Evolutionary conservation across 2,888 invertebrate genomes (phyloP).

Genomic region (Drosophila nr. perissopoda): DNA sequence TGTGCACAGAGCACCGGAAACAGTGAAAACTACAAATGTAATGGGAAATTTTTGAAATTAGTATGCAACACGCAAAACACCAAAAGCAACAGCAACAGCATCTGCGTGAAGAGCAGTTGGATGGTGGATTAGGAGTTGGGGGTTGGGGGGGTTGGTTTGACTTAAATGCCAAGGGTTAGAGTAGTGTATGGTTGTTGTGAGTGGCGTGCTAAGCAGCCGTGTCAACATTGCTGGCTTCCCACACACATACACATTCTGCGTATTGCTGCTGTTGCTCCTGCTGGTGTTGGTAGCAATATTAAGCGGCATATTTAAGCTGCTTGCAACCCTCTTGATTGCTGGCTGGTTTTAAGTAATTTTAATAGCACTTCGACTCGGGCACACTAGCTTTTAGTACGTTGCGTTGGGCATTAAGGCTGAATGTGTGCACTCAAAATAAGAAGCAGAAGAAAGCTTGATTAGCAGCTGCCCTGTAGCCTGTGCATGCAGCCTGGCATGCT

Average conservation of each 20-base stretch:
- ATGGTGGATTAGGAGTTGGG: background rate
- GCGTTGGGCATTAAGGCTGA: slow-evolving; percentile 38
- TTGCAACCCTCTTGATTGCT: slow-evolving; percentile 61
- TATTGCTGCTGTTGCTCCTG: slow-evolving; percentile 7
- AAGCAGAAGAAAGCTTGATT: background rate
- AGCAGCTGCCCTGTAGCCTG: background rate
- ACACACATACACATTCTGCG: slow-evolving; percentile 5
- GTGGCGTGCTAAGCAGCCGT: slow-evolving; percentile 51
- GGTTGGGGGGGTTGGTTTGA: background rate
- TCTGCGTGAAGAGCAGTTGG: slow-evolving; percentile 3
- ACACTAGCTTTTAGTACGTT: slow-evolving; percentile 16
- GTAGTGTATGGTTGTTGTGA: slow-evolving; percentile 5
- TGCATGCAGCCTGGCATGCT: background rate
- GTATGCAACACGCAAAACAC: slow-evolving; percentile 77
- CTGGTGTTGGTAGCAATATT: slow-evolving; percentile 53
- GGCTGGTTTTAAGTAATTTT: slow-evolving; percentile 75
- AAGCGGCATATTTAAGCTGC: slow-evolving; percentile 76
- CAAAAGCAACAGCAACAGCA: slow-evolving; percentile 15
- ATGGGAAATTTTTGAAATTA: slow-evolving; percentile 79
- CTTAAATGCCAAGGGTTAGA: slow-evolving; percentile 22
- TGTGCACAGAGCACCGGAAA: slow-evolving; percentile 6
- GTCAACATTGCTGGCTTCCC: slow-evolving; percentile 42
- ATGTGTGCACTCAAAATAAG: slow-evolving; percentile 10
- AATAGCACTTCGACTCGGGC: slow-evolving; percentile 58
- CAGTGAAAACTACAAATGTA: slow-evolving; percentile 74